Evolutionary conservation across 1,140 invertebrate species (phyloP), one percentile per base, ranked within the genome.

Genomic region (Orius insidiosus): DNA sequence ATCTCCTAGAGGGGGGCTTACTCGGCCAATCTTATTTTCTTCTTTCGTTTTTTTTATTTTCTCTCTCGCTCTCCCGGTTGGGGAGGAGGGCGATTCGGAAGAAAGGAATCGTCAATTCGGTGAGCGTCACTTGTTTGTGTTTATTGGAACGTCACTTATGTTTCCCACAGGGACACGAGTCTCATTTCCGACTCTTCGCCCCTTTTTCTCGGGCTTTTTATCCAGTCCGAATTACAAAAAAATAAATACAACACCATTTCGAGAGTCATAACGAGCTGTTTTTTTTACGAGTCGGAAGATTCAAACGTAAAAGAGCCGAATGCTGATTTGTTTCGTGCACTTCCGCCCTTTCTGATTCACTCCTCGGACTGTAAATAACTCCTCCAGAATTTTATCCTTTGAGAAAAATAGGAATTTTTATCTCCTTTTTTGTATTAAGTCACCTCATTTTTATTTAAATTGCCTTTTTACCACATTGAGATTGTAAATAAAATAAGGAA

Each of bases 131-230:
- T 43, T 43, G 41, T 43, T 43, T 43, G 41, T 43, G 41, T 43
- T 43, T 43, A 43, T 43, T 43, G 41, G 41, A 43, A 43, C 41
- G 41, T 43, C 41, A 43, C 41, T 43, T 43, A 43, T 43, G 41
- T 43, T 43, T 43, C 41, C 41, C 41, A 43, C 31, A 43, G 41
- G 41, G 41, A 30, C 41, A 30, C 24, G 31, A 43, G 35, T 30
- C 41, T 43, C 41, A 43, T 43, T 43, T 43, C 41, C 41, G n/a
- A 43, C 31, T 30, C 41, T 31, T 32, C 16, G n/a, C 16, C 16
- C 24, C 41, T 19, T 31, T n/a, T 30, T 15, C 14, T 5, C 35
- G 14, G n/a, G 9, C 35, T 30, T 19, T 16, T 15, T n/a, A 18
- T 24, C 24, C 24, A 16, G 41, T 30, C 41, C 41, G 41, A 43